Conservation (phyloP, 1,140 invertebrate genomes). For the Atta cephalotes region DNA sequence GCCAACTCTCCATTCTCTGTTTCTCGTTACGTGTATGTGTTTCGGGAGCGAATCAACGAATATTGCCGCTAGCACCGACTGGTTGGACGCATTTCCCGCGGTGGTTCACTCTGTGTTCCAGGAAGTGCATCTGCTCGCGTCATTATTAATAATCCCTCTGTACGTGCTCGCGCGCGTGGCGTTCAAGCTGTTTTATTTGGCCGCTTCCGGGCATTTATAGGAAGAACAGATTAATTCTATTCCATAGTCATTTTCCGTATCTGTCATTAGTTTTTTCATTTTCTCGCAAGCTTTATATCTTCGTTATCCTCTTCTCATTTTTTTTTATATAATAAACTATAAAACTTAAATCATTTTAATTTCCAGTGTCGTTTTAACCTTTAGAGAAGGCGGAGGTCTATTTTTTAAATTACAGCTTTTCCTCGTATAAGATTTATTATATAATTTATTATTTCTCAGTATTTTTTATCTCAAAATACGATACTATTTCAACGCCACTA, state of each 20-base stretch:
- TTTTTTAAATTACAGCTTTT: no score
- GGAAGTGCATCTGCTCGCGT: constrained; percentile 46
- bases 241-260: background rate
- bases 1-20: constrained; percentile 5
- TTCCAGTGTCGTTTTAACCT: constrained; percentile 51
- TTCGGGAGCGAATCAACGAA: constrained; percentile 21
- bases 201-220: constrained; percentile 34
- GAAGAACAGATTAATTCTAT: constrained; percentile 45
- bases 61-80: constrained; percentile 7
- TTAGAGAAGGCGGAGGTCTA: background rate
- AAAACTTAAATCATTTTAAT: constrained; percentile 47
- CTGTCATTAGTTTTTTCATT: constrained; percentile 6
- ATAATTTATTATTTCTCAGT: no score
- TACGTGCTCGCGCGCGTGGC: constrained; percentile 26
- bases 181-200: constrained; percentile 44
- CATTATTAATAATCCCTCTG: constrained; percentile 49
- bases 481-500: no score
- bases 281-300: background rate
- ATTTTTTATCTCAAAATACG: no score
- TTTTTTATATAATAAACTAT: background rate
- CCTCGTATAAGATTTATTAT: no score
- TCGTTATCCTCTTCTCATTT: constrained; percentile 2
- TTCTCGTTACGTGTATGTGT: constrained; percentile 39
- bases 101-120: constrained; percentile 7
- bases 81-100: constrained; percentile 39